Evolutionary conservation across 1,140 invertebrate genomes (phyloP), one percentile per base, ranked within the genome.

Genomic region (Mercenaria mercenaria): DNA sequence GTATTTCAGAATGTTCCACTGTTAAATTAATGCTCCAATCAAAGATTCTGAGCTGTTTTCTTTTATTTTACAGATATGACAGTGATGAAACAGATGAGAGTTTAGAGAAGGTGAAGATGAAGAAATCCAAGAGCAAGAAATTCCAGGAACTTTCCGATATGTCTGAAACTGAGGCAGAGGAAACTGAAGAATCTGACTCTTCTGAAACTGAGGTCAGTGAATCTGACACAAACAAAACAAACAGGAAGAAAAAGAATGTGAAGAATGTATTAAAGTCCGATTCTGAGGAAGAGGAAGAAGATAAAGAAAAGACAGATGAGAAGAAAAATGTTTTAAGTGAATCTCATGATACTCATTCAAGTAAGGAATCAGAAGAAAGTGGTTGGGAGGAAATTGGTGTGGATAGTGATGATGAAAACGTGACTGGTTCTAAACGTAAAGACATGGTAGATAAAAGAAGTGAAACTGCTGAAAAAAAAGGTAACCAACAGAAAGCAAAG

Each of bases 221-320:
- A 29, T 77, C 85, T 39, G 52, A 76, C 88, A 64, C 52, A 61
- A 89, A 41, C 72, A 89, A 3, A 59, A 88, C 18, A 56, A 91
- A 85, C 52, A 72, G 4, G 43, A 91, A 86, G 59, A 77, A 47
- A 26, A 72, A 77, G 52, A 26, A 69, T 52, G 50, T 91, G 84
- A 93, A 90, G 83, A 93, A 89, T 86, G 77, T 91, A 6, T 89
- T 89, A n/a, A 74, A 80, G 77, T 88, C 85, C 47, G 85, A 91
- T 34, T 90, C 91, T 61, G 87, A 83, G 83, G 85, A 61, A 4
- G 61, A 39, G 10, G 61, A 88, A 72, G 79, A 90, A n/a, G 72
- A 82, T 37, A 85, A 69, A 41, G 79, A 82, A 18, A 77, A 79
- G 37, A 52, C 29, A 47, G 82, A 47, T 29, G 69, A 56, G 20